phyloP scores from a whole-genome alignment of 53 echinoderm and acorn worm genomes.

The Pentamera pediparva region DNA sequence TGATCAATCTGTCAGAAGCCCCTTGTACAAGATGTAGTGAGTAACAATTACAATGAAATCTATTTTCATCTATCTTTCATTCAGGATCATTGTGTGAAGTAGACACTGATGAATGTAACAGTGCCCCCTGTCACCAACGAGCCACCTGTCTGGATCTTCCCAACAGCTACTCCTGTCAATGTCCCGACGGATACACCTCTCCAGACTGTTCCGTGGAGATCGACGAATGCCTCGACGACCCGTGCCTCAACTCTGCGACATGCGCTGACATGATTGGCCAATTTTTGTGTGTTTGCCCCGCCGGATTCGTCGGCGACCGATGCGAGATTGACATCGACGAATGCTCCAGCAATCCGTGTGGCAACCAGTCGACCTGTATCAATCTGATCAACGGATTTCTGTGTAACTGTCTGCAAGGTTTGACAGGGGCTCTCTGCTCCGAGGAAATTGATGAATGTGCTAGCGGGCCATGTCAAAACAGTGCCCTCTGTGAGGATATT shows the following conservation, averaged over 20 bases:
- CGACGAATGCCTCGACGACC: conserved; percentile 31
- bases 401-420: conserved; percentile 31
- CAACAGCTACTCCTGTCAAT: conserved; percentile 15
- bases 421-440: conserved; percentile 35
- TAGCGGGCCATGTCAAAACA: conserved; percentile 28
- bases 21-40: no score
- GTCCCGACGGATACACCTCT: conserved; percentile 21
- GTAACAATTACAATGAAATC: background rate
- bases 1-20: no score
- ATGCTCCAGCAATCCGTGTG: conserved; percentile 23
- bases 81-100: conserved; percentile 37
- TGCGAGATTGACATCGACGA: conserved; percentile 42
- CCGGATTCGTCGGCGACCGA: conserved; percentile 53
- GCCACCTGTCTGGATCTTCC: conserved; percentile 25
- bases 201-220: conserved; percentile 24
- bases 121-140: conserved; percentile 27
- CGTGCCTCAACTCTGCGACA: conserved; percentile 58
- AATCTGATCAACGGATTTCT: conserved; percentile 17
- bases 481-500: conserved; percentile 16
- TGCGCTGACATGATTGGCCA: conserved; percentile 43
- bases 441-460: conserved; percentile 39
- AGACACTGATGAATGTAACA: conserved; percentile 39
- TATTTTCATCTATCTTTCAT: background rate
- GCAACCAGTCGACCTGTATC: conserved; percentile 20
- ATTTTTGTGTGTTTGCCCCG: conserved; percentile 50